Evolutionary conservation across 2,113 vertebrate genomes (phyloP).

Genomic region (Sylvietta virens): DNA sequence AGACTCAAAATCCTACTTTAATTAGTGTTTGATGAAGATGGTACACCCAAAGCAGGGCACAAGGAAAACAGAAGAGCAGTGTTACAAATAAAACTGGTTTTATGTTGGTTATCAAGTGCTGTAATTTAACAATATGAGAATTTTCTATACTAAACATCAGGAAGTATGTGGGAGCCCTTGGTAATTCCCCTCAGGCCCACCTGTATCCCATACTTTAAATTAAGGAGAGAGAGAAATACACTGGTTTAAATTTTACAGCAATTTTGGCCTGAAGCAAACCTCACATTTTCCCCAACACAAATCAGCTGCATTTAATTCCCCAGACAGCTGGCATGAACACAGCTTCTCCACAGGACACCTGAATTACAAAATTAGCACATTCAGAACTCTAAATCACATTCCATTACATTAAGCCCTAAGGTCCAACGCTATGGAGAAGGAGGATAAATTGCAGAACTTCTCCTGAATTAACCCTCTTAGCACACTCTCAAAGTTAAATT

Average conservation of each 20-base stretch:
- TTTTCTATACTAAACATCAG: not conserved
- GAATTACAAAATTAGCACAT: slow-evolving; percentile 73
- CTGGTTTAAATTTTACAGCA: slow-evolving; percentile 64
- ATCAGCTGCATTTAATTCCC: slow-evolving; percentile 68
- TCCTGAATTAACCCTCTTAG: slow-evolving; percentile 65
- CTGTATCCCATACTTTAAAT: slow-evolving; percentile 51
- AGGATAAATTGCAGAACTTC: slow-evolving; percentile 60
- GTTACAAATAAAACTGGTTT: not conserved
- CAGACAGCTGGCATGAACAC: slow-evolving; percentile 64
- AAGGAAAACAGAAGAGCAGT: not conserved
- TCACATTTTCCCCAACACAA: slow-evolving; percentile 63
- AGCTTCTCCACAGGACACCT: slow-evolving; percentile 62
- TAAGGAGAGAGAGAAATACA: slow-evolving; percentile 53
- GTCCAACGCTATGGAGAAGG: slow-evolving; percentile 42
- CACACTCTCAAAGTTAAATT: slow-evolving; percentile 50
- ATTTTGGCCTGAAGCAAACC: slow-evolving; percentile 63
- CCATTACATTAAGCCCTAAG: slow-evolving; percentile 67
- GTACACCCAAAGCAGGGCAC: not conserved
- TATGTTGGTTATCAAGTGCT: not conserved
- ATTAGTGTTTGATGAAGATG: not conserved
- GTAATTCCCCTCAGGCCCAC: slow-evolving; percentile 32
- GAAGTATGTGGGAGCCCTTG: not conserved
- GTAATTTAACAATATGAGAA: slow-evolving; percentile 10
- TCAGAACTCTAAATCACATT: slow-evolving; percentile 68
- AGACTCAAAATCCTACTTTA: not conserved